Base-by-base conservation (phyloP, 2,797 vertebrate species). In the Triplophysa yarkandensis region DNA sequence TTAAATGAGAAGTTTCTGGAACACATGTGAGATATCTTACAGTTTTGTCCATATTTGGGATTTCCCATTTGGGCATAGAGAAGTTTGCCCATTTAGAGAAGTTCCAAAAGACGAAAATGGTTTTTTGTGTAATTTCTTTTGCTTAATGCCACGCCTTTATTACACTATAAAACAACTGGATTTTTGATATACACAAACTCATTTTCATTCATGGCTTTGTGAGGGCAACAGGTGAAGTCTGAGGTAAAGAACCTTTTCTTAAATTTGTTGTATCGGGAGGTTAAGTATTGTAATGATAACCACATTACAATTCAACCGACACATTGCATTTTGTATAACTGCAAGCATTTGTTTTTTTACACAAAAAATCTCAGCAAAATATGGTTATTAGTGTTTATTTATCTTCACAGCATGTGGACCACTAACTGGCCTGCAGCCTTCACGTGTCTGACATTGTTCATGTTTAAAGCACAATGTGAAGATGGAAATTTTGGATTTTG, bases 401-500 rank as follows among this genome's bases (percentile, higher is more conserved):
- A 1, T 71, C 50, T 76, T 25, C 68, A 61, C 50, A 81, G 77
- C 2, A 78, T 78, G 63, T 34, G 8, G 14, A 8, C 68, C 21
- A 55, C 21, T 6, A 1, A 55, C 41, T 78, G 80, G 65, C 6
- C 34, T 4, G 63, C 25, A 41, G 58, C 48, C 1, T 17, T 76
- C n/a, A 28, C 23, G 14, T 73, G 14, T 44, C 48, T 81, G 23
- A 25, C 60, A 19, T 4, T 72, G n/a, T 23, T 79, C 68, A 61
- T 70, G 13, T 52, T 66, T 21, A 65, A 66, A 70, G 57, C 61
- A 41, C 46, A 34, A 71, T 72, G 60, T 34, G 64, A 70, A 64
- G 21, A 82, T 7, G 43, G 14, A 19, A 77, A 52, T 16, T 39
- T 79, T 9, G 66, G 81, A 32, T 39, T 82, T 27, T 91, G 88